Evolutionary conservation across 1,140 invertebrate genomes (phyloP).

Genomic region (Formica selysi): DNA sequence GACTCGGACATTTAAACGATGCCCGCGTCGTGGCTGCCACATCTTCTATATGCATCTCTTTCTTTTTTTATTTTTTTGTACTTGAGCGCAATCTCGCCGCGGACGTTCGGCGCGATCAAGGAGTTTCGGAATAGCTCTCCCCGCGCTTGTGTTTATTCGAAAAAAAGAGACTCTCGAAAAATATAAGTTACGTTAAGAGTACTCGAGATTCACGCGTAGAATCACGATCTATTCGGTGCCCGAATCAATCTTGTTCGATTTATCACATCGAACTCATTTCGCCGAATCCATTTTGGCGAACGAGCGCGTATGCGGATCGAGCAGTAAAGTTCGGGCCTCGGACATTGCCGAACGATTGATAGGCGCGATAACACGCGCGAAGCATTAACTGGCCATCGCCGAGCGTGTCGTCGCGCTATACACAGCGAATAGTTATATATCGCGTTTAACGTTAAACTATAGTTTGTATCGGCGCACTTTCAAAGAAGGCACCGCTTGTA

Average conservation of each 20-base stretch:
- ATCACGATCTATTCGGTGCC: slow-evolving; percentile 51
- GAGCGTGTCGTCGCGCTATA: slow-evolving; percentile 49
- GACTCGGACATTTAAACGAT: slow-evolving; percentile 46
- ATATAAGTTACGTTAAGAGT: slow-evolving; percentile 59
- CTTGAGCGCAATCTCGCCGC: slow-evolving; percentile 36
- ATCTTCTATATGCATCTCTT: background rate
- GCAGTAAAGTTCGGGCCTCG: background rate
- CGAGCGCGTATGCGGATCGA: background rate
- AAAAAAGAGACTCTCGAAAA: slow-evolving; percentile 28
- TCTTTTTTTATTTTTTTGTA: slow-evolving; percentile 12
- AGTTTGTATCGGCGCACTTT: slow-evolving; percentile 59
- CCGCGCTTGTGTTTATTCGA: slow-evolving; percentile 29
- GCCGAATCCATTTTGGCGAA: background rate
- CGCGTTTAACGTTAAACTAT: slow-evolving; percentile 69
- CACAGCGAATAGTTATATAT: slow-evolving; percentile 46
- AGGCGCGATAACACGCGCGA: slow-evolving; percentile 9
- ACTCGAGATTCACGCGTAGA: slow-evolving; percentile 37
- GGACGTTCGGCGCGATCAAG: slow-evolving; percentile 18
- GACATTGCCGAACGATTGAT: slow-evolving; percentile 27
- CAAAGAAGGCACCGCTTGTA: slow-evolving; percentile 65
- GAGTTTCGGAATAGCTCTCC: slow-evolving; percentile 15
- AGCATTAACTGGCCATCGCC: slow-evolving; percentile 71
- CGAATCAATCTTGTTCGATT: background rate
- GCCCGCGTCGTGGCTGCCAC: slow-evolving; percentile 11
- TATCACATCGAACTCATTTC: background rate